Evolutionary conservation across 2,113 vertebrate species (phyloP).

Genomic region (Mobula hypostoma): DNA sequence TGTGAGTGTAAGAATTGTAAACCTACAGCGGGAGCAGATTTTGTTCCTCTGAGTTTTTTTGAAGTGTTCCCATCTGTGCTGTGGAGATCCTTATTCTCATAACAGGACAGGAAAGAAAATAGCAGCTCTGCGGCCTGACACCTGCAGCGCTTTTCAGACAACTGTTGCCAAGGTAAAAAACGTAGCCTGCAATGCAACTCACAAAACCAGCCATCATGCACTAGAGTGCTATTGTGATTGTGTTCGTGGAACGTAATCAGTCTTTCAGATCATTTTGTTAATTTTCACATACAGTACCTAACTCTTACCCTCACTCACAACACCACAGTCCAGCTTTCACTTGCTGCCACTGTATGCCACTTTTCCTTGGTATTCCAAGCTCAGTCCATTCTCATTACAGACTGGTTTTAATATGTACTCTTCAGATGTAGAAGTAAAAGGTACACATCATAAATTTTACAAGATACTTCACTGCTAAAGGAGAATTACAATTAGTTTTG

Average conservation of each 20-base stretch:
- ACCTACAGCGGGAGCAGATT: neutral
- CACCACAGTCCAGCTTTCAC: too few species aligned
- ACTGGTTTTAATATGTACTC: neutral
- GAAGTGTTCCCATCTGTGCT: neutral
- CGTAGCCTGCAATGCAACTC: neutral
- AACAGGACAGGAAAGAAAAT: neutral
- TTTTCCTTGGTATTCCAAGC: neutral
- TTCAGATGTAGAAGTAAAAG: neutral
- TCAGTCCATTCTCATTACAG: too few species aligned
- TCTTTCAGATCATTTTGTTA: neutral
- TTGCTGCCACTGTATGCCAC: neutral
- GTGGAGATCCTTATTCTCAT: neutral
- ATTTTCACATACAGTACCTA: neutral
- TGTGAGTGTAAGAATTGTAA: neutral
- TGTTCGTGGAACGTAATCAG: neutral
- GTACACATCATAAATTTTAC: neutral
- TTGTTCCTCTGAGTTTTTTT: neutral
- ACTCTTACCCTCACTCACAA: neutral
- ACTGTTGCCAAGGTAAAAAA: neutral
- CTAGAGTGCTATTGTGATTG: neutral
- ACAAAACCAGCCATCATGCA: neutral
- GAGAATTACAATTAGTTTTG: neutral
- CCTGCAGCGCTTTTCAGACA: neutral
- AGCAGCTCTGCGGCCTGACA: neutral
- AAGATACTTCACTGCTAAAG: neutral